Evolutionary conservation across 2,113 vertebrate genomes (phyloP), one percentile per base, ranked within the genome.

Genomic region (Trogon melanurus): DNA sequence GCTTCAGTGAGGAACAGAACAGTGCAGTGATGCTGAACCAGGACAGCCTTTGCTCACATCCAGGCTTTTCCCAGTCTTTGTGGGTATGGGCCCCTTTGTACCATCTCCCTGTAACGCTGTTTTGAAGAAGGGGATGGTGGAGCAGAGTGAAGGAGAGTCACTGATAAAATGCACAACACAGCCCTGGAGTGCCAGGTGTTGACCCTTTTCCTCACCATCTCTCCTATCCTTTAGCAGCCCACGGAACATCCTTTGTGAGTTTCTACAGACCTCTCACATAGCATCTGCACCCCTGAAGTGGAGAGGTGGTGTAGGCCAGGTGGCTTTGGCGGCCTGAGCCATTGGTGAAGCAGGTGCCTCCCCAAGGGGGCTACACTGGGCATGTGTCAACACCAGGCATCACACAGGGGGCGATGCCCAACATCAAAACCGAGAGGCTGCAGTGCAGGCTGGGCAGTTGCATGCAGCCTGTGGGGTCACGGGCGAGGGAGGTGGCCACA

Each of bases 301-400:
- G 69, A 53, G 64, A 53, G 64, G 34, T 9, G 1, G 12, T 19
- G 44, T 8, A 17, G n/a, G 30, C 53, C 0, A 0, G 6, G 38
- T 65, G 64, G 12, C 36, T 51, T 19, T 44, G 69, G 41, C 7
- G 2, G 34, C 3, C 2, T 34, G 34, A 87, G 44, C 19, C 2
- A 0, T 11, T 44, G 14, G 56, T 11, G 57, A 64, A 70, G 54
- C 58, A 19, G 54, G 11, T 57, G 22, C 45, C 16, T 65, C 1
- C 2, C 36, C 54, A 47, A 57, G 82, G 36, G 34, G 44, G 25
- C 41, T 22, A 16, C 1, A 0, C 1, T 27, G 41, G 62, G 38
- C 79, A 18, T 6, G 32, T 27, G 44, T 62, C 2, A 1, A 67
- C 6, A 6, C 6, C 57, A 45, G 48, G 47, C 20, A 90, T 9